Conservation (phyloP, 2,888 invertebrate genomes). For the Megaustenia siamemsis region DNA sequence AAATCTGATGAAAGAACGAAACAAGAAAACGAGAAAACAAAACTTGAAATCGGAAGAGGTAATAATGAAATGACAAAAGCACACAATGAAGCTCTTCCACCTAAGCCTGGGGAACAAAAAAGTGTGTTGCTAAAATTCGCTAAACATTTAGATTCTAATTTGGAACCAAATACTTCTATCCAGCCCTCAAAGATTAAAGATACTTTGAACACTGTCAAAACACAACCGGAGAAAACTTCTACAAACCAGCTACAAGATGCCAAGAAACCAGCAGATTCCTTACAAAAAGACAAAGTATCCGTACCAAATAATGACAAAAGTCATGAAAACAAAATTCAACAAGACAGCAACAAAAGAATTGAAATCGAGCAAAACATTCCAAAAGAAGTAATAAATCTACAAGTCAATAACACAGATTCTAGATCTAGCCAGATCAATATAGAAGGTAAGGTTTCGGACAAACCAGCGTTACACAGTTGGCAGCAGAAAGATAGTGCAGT, state of each 20-base stretch:
- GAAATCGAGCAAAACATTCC: not conserved
- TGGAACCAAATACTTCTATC: not conserved
- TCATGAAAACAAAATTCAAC: not conserved
- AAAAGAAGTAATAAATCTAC: not conserved
- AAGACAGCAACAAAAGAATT: not conserved
- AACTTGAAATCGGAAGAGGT: slow-evolving; percentile 24
- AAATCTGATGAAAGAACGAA: slow-evolving; percentile 3
- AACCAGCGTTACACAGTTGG: not conserved
- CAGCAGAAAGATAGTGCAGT: not conserved
- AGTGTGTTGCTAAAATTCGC: slow-evolving; percentile 43
- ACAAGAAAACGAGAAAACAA: slow-evolving; percentile 14
- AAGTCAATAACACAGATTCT: not conserved
- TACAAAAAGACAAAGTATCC: not conserved
- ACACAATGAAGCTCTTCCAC: not conserved
- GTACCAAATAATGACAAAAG: not conserved
- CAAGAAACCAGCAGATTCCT: not conserved
- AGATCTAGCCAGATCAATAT: not conserved
- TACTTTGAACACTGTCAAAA: not conserved
- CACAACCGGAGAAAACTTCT: not conserved
- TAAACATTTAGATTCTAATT: slow-evolving; percentile 34
- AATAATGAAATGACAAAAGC: not conserved
- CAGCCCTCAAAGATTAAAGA: too few species aligned
- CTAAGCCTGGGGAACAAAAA: not conserved
- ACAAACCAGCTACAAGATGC: not conserved
- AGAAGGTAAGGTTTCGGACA: not conserved